Evolutionary conservation across 1,140 invertebrate species (phyloP), one percentile per base, ranked within the genome.

Genomic region (Pinna nobilis): DNA sequence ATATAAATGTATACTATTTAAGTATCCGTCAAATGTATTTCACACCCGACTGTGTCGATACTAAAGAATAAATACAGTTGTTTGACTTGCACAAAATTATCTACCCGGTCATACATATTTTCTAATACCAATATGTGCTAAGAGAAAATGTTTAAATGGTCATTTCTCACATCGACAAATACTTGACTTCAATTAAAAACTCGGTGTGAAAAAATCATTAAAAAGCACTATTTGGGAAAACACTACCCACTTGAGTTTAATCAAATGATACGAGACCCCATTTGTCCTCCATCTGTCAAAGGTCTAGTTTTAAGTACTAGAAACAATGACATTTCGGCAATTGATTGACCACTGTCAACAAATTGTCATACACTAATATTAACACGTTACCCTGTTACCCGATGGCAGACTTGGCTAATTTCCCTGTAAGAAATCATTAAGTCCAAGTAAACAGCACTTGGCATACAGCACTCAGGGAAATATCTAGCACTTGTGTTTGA

Each of bases 321-420:
- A 44, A 63, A 63, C 59, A 35, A 63, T 32, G 59, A 32, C 33
- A 63, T 63, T 37, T 63, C 59, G 15, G 25, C 39, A 32, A 32
- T 35, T 44, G 25, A 25, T 37, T 63, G 59, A 63, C 59, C 59
- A 63, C 39, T 63, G 66, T 69, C 66, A 69, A 69, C 66, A 69
- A 39, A 55, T 39, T n/a, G 39, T 55, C 49, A 41, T 35, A 69
- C 55, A 69, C 39, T 44, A 57, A 69, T 57, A 57, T 59, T 41
- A 57, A 69, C 66, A 69, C 66, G 66, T 69, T 69, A 57, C 66
- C 66, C 66, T 59, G 66, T 57, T 57, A 32, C 37, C 66, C 39
- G 28, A 55, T 69, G 66, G 57, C 66, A 69, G 47, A 44, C 47
- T 57, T 69, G 66, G 44, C 66, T 69, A 69, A 69, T 69, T 69